phyloP scores from a whole-genome alignment of 2,113 vertebrate species.

The Tetrax tetrax region DNA sequence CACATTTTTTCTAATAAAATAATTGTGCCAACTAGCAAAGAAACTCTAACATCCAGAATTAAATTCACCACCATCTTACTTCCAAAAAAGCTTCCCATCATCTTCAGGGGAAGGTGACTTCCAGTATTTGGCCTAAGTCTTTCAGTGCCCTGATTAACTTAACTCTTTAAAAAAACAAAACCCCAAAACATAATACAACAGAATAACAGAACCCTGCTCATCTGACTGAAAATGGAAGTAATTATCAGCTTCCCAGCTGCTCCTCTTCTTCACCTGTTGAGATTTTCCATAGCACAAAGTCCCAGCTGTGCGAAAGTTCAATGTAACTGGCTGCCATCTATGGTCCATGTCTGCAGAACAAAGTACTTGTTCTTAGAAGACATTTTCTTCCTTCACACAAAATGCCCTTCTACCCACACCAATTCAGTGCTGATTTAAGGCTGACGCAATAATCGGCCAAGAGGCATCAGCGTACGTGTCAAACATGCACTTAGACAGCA shows the following conservation, averaged over 20 bases:
- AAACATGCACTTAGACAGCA: neutral
- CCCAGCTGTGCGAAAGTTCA: neutral
- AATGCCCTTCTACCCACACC: neutral
- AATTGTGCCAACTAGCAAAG: neutral
- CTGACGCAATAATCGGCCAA: neutral
- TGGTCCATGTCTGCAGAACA: neutral
- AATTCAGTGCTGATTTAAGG: neutral
- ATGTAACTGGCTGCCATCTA: neutral
- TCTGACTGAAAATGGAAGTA: neutral
- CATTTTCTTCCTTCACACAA: neutral
- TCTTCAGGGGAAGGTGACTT: neutral
- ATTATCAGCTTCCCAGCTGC: neutral
- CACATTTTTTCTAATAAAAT: neutral
- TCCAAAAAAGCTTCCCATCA: neutral
- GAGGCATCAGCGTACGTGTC: neutral
- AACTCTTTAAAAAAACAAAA: neutral
- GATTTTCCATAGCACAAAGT: neutral
- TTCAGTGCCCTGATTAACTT: neutral
- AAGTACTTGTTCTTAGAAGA: neutral
- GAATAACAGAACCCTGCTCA: neutral
- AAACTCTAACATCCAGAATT: neutral
- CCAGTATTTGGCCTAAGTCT: neutral
- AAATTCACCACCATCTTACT: neutral
- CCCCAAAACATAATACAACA: accelerated
- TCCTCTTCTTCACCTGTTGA: neutral